A percentile compares a stretch with the other conserved stretches of the same genome.
Conservation (phyloP, 2,113 vertebrate genomes). For the Prunella himalayana region DNA sequence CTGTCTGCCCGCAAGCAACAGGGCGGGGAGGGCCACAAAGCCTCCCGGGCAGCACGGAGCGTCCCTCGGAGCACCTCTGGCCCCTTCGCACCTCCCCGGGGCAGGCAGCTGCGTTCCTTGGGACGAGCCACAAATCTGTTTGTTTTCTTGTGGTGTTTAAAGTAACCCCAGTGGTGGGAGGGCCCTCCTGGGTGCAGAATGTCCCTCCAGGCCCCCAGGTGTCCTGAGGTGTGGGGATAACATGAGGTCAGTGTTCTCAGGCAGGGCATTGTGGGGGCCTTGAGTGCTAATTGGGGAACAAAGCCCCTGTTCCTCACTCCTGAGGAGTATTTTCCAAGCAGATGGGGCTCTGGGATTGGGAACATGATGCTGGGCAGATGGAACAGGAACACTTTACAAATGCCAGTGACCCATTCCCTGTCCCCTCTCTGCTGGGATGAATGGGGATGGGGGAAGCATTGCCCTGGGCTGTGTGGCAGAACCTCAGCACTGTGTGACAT, state of each 20-base stretch:
- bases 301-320: not conserved
- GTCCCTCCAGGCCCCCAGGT: not conserved
- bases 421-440: not conserved
- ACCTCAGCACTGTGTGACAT: fast-evolving
- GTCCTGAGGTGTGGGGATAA: not conserved
- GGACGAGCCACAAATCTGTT: not conserved
- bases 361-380: not conserved
- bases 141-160: not conserved
- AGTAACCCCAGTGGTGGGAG: not conserved
- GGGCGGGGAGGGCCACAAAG: not conserved
- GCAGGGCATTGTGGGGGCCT: fast-evolving
- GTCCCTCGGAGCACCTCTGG: fast-evolving
- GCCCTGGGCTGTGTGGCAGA: not conserved
- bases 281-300: not conserved
- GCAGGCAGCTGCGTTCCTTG: not conserved
- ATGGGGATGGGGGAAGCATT: not conserved
- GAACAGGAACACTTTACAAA: not conserved
- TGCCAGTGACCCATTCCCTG: not conserved
- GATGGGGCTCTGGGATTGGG: not conserved
- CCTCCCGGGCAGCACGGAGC: not conserved
- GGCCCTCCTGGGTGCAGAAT: not conserved
- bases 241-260: not conserved
- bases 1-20: not conserved
- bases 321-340: not conserved
- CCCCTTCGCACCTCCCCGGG: not conserved